These are phyloP conservation scores for Meteorus colon DNA, from an alignment of 2,888 invertebrate species.

Conservation along the genomic window DNA sequence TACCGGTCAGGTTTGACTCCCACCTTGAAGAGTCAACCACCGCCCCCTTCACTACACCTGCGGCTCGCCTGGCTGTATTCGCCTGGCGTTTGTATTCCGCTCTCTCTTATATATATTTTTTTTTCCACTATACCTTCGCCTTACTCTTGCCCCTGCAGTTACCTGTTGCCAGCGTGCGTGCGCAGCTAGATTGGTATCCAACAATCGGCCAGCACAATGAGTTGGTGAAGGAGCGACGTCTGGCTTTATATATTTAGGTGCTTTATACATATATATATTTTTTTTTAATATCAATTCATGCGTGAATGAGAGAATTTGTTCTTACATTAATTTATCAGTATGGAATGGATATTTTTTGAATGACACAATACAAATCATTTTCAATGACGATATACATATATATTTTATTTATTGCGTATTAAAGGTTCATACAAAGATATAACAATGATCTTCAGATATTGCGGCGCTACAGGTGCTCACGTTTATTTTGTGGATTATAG, in stretches of 20 bases:
- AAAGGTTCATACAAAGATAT: constrained; percentile 68
- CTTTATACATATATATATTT: background rate
- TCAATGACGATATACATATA: constrained; percentile 61
- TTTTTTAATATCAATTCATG: background rate
- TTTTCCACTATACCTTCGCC: constrained; percentile 12
- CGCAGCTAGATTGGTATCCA: constrained; percentile 49
- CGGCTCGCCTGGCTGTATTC: constrained; percentile 38
- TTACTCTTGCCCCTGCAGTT: constrained; percentile 46
- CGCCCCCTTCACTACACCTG: constrained; percentile 56
- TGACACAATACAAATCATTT: constrained; percentile 26
- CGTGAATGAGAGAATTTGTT: background rate
- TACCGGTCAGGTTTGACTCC: constrained; percentile 63
- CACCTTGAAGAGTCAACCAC: constrained; percentile 58
- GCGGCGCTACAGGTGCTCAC: constrained; percentile 59
- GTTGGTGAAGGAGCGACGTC: constrained; percentile 1
- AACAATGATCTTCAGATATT: constrained; percentile 63
- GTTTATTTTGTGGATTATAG: constrained; percentile 48
- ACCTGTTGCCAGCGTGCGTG: constrained; percentile 64
- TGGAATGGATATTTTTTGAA: constrained; percentile 22
- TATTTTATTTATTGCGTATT: constrained; percentile 64
- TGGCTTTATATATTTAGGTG: background rate
- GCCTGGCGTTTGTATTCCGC: constrained; percentile 17
- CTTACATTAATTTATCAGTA: background rate
- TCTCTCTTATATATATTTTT: constrained; percentile 29
- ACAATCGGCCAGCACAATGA: constrained; percentile 26